A percentile compares a stretch with the other conserved stretches of the same genome.
Conservation (phyloP, 2,888 invertebrate species). For the Hedychridium roseum region DNA sequence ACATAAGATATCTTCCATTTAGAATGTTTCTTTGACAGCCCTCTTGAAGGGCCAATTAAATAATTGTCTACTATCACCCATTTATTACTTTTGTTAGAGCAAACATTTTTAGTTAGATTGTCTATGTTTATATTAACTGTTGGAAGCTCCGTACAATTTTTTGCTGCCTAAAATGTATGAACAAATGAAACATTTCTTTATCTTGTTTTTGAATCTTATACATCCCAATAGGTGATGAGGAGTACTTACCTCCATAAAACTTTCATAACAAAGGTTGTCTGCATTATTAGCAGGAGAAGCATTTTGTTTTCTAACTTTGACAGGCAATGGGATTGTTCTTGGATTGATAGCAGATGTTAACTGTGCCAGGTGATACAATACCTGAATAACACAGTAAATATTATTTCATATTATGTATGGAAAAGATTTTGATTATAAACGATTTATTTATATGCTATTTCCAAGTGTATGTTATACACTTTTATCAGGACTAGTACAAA, state of each 20-base stretch:
- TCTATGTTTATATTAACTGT: conserved; percentile 39
- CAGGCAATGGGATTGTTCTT: conserved; percentile 44
- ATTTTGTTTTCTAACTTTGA: conserved; percentile 42
- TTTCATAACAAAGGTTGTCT: conserved; percentile 46
- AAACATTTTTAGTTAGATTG: conserved; percentile 33
- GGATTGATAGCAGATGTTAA: conserved; percentile 53
- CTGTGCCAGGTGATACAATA: conserved; percentile 58
- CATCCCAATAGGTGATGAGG: neutral
- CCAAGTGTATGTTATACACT: neutral
- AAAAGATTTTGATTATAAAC: neutral
- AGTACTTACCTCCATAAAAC: conserved; percentile 45
- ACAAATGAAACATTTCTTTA: neutral
- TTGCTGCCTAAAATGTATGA: conserved; percentile 42
- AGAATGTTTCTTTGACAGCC: conserved; percentile 32
- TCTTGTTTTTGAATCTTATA: conserved; percentile 2
- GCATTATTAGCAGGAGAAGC: conserved; percentile 27
- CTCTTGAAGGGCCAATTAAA: conserved; percentile 30
- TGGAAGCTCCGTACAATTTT: conserved; percentile 45
- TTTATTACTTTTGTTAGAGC: conserved; percentile 37
- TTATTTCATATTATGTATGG: neutral
- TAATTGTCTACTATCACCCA: conserved; percentile 40
- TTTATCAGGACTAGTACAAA: neutral
- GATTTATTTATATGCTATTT: neutral
- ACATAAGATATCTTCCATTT: conserved; percentile 58
- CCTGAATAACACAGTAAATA: conserved; percentile 38